Conservation (phyloP, 1,140 invertebrate genomes). For the Dreissena rostriformis region DNA sequence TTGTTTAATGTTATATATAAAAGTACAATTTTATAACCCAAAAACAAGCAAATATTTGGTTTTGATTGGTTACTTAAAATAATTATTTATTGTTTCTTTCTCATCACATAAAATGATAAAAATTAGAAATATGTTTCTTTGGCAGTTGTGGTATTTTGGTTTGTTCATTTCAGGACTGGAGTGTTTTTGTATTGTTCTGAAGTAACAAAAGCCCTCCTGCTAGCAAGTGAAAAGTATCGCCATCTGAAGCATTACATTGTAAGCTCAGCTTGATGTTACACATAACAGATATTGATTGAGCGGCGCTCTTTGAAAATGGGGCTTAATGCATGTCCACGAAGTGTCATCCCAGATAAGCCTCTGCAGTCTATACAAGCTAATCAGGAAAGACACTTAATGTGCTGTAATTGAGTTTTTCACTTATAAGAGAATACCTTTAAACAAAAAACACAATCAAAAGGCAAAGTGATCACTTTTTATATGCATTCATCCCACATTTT, state of each 20-base stretch:
- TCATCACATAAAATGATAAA: background rate
- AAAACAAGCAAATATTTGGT: background rate
- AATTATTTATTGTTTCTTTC: background rate
- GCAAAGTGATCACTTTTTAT: too few species aligned
- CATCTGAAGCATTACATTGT: conserved; percentile 65
- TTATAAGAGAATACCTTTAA: background rate
- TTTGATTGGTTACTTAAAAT: background rate
- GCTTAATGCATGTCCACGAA: too few species aligned
- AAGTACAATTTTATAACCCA: background rate
- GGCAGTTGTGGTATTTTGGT: background rate
- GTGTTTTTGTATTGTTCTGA: conserved; percentile 72
- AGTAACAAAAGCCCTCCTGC: conserved; percentile 65
- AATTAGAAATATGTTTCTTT: background rate
- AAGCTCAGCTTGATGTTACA: conserved; percentile 35
- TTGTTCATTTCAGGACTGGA: conserved; percentile 57
- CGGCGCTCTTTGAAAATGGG: too few species aligned
- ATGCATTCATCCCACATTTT: too few species aligned
- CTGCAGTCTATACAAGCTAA: background rate
- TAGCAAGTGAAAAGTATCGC: conserved; percentile 61
- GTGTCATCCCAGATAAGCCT: background rate
- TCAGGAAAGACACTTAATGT: background rate
- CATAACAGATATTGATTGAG: background rate
- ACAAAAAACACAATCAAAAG: background rate
- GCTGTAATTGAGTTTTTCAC: background rate
- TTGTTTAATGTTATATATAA: background rate